Conservation (phyloP, 2,797 vertebrate species). For the Fundulus diaphanus region DNA sequence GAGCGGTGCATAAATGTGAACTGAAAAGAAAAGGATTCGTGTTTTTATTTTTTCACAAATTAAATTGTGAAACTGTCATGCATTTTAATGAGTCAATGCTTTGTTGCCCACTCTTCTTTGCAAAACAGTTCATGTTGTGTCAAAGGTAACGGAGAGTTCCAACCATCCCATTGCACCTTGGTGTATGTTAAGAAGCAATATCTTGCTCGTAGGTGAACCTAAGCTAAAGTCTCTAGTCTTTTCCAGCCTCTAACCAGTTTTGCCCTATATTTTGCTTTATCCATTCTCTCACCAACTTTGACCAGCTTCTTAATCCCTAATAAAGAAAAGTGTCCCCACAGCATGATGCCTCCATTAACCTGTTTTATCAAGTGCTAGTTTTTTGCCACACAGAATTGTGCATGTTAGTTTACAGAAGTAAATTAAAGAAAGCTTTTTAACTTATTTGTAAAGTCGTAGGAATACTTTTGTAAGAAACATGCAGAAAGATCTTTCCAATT, state of each 20-base stretch:
- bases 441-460: background rate
- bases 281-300: background rate
- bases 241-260: background rate
- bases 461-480: background rate
- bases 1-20: background rate
- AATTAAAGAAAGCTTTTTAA: background rate
- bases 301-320: background rate
- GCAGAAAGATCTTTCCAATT: background rate
- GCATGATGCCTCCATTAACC: background rate
- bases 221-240: background rate
- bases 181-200: background rate
- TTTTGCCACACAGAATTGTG: background rate
- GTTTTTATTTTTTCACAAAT: background rate
- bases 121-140: background rate
- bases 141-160: background rate
- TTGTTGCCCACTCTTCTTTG: background rate
- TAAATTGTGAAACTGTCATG: background rate
- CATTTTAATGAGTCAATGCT: background rate
- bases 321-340: background rate
- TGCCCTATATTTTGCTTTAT: no score
- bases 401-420: background rate
- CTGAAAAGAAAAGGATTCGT: background rate
- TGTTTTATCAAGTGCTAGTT: background rate
- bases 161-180: background rate
- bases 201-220: background rate